These are phyloP conservation scores for Asarcornis scutulata DNA, from an alignment of 2,113 vertebrate genomes.

Conservation along the genomic window DNA sequence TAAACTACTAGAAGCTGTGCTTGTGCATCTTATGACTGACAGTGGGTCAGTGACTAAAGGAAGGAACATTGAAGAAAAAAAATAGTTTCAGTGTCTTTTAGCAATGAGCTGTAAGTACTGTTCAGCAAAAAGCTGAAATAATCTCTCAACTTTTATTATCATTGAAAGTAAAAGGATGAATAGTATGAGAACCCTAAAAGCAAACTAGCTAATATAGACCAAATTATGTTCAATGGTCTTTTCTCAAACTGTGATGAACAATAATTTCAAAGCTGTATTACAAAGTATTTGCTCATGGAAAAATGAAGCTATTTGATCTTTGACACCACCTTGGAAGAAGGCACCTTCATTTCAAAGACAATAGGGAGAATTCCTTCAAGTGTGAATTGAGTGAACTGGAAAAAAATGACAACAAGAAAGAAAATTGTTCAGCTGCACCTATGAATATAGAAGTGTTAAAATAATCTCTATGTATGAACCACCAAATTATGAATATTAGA, in stretches of 20 bases:
- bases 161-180: neutral
- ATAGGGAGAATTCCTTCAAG: neutral
- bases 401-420: neutral
- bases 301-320: conserved; percentile 3
- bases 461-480: neutral
- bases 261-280: neutral
- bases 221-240: neutral
- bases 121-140: neutral
- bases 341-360: conserved; percentile 18
- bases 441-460: neutral
- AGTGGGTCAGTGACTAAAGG: neutral
- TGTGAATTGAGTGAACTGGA: neutral
- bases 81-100: neutral
- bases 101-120: neutral
- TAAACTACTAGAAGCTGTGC: neutral
- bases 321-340: conserved; percentile 16
- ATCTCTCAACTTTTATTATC: neutral
- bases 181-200: neutral
- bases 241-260: neutral
- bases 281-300: neutral
- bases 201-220: neutral
- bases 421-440: neutral
- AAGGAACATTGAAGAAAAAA: neutral
- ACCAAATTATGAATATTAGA: neutral
- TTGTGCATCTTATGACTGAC: neutral